These are phyloP conservation scores for Henicopernis longicauda DNA, from an alignment of 2,113 vertebrate genomes.

Conservation along the genomic window DNA sequence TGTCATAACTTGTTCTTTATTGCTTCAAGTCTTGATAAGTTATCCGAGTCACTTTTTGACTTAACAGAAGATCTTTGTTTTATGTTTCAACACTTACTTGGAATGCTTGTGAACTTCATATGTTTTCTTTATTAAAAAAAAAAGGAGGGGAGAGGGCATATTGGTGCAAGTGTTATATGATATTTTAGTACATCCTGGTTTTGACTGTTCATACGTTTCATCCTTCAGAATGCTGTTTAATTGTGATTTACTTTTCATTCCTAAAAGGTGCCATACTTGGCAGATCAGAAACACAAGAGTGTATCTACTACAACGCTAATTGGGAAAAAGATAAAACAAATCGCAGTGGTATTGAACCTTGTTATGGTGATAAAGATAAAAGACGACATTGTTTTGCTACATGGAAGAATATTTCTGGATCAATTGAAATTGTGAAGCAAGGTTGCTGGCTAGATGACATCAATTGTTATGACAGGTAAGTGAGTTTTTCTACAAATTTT, in stretches of 20 bases:
- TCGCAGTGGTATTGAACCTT: slow-evolving; percentile 89
- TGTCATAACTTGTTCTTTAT: not conserved
- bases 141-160: not conserved
- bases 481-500: not conserved
- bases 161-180: not conserved
- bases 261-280: slow-evolving; percentile 91
- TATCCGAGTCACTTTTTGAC: not conserved
- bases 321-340: slow-evolving; percentile 98
- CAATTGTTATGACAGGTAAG: slow-evolving; percentile 97
- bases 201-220: not conserved
- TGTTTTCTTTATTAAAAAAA: not conserved
- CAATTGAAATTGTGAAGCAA: slow-evolving; percentile 92
- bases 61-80: not conserved
- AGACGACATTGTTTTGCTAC: slow-evolving; percentile 95
- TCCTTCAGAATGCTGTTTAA: not conserved
- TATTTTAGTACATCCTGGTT: not conserved
- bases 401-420: slow-evolving; percentile 95
- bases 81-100: not conserved
- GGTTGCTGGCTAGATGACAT: slow-evolving; percentile 99
- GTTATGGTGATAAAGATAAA: slow-evolving; percentile 93
- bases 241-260: not conserved
- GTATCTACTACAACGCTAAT: slow-evolving; percentile 92
- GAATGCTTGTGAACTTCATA: not conserved
- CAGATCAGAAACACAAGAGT: slow-evolving; percentile 94
- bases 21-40: not conserved